phyloP scores from a whole-genome alignment of 2,888 invertebrate genomes.

The Drosophila buzzatii region DNA sequence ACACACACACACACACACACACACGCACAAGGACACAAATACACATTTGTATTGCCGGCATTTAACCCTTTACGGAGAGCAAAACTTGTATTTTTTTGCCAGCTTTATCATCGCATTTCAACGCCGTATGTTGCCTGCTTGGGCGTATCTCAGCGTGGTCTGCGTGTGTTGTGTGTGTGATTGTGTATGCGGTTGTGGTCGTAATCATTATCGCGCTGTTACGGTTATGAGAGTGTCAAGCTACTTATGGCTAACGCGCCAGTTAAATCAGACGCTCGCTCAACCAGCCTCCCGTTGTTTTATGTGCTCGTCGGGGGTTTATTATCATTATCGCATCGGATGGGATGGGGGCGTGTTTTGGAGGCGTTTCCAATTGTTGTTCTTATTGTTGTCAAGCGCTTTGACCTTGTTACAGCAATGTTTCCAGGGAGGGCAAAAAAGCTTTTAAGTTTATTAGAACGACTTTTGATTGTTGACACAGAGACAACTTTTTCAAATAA shows the following conservation, averaged over 20 bases:
- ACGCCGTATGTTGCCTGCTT: slow-evolving; percentile 72
- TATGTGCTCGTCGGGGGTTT: slow-evolving; percentile 66
- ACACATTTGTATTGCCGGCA: slow-evolving; percentile 49
- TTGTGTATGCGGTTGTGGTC: slow-evolving; percentile 54
- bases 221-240: slow-evolving; percentile 83
- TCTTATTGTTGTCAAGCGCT: slow-evolving; percentile 38
- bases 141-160: slow-evolving; percentile 21
- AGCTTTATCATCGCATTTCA: slow-evolving; percentile 68
- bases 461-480: slow-evolving; percentile 76
- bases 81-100: slow-evolving; percentile 66
- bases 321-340: slow-evolving; percentile 66
- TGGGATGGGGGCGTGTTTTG: slow-evolving; percentile 4
- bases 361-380: slow-evolving; percentile 50
- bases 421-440: slow-evolving; percentile 38
- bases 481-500: slow-evolving; percentile 49
- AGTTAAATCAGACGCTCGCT: slow-evolving; percentile 74
- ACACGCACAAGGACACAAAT: slow-evolving; percentile 19
- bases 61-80: slow-evolving; percentile 75
- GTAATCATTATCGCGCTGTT: slow-evolving; percentile 83
- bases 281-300: slow-evolving; percentile 76
- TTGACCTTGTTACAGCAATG: slow-evolving; percentile 45
- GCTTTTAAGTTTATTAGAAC: slow-evolving; percentile 75
- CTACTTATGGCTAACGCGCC: slow-evolving; percentile 79
- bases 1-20: neutral
- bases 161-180: slow-evolving; percentile 5